phyloP scores from a whole-genome alignment of 2,113 vertebrate species.

The Gnathonemus longibarbis region DNA sequence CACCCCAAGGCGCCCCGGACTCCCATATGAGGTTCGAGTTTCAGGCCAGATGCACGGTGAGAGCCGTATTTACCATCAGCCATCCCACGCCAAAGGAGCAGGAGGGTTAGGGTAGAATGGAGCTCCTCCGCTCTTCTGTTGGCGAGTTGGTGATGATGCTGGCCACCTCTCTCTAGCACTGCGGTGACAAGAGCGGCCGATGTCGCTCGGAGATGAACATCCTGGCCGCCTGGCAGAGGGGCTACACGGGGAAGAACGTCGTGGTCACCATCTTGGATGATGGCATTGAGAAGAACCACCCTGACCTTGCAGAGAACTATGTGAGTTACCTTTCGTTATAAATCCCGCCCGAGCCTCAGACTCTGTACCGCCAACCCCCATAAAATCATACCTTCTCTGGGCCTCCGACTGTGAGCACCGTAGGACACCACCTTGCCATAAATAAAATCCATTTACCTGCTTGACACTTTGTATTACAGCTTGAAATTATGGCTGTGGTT shows the following conservation, averaged over 20 bases:
- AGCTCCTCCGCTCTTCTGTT: background rate
- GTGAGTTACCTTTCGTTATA: conserved; percentile 55
- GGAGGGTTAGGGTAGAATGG: background rate
- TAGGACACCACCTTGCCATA: conserved; percentile 30
- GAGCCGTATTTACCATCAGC: background rate
- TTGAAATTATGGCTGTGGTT: conserved; percentile 29
- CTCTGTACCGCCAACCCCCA: too few species aligned
- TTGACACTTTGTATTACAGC: conserved; percentile 33
- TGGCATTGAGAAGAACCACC: conserved; percentile 87
- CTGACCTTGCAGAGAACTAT: conserved; percentile 82
- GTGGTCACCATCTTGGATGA: conserved; percentile 90
- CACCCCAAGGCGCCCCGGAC: background rate
- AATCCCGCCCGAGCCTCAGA: background rate
- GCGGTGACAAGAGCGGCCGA: conserved; percentile 54
- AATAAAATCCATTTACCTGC: conserved; percentile 30
- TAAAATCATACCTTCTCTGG: background rate
- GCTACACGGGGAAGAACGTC: conserved; percentile 78
- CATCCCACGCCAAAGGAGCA: background rate
- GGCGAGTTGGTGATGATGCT: conserved; percentile 2
- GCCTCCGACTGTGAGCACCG: background rate
- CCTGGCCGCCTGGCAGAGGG: conserved; percentile 80
- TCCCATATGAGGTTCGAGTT: background rate
- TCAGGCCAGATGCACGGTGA: background rate
- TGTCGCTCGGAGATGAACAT: conserved; percentile 83
- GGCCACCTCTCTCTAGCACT: conserved; percentile 41